Percentiles rank a stretch among this genome's conserved stretches.
Conservation (phyloP, 1,140 invertebrate genomes). For the Drosophila obscura region DNA sequence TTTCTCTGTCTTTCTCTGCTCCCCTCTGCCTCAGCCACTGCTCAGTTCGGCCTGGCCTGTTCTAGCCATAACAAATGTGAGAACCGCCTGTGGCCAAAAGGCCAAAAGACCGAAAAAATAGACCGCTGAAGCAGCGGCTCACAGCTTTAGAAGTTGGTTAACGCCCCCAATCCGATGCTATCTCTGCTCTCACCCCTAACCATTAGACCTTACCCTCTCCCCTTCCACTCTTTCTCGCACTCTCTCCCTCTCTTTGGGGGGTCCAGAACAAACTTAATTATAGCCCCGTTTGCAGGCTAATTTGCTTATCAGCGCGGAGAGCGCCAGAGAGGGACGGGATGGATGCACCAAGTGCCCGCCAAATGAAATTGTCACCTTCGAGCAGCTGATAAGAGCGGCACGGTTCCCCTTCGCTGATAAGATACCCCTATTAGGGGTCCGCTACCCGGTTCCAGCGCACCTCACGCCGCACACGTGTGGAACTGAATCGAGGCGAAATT, state of each 20-base stretch:
- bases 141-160: conserved; percentile 66
- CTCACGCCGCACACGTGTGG: conserved; percentile 34
- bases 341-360: conserved; percentile 45
- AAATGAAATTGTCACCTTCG: conserved; percentile 66
- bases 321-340: no score
- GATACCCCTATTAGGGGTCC: conserved; percentile 2
- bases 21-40: no score
- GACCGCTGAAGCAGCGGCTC: conserved; percentile 42
- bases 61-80: conserved; percentile 75
- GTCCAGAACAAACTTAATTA: conserved; percentile 43
- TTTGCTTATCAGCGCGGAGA: conserved; percentile 64
- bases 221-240: background rate
- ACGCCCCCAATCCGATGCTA: conserved; percentile 56
- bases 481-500: conserved; percentile 4
- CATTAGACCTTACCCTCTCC: background rate
- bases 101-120: conserved; percentile 33
- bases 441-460: conserved; percentile 9
- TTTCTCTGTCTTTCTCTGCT: conserved; percentile 21
- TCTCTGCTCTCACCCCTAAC: background rate
- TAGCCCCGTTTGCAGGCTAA: conserved; percentile 63
- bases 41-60: no score
- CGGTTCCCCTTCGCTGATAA: conserved; percentile 8
- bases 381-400: conserved; percentile 48
- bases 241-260: background rate
- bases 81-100: conserved; percentile 65